These are phyloP conservation scores for Pteruthius melanotis DNA, from an alignment of 2,113 vertebrate genomes.

Conservation along the genomic window DNA sequence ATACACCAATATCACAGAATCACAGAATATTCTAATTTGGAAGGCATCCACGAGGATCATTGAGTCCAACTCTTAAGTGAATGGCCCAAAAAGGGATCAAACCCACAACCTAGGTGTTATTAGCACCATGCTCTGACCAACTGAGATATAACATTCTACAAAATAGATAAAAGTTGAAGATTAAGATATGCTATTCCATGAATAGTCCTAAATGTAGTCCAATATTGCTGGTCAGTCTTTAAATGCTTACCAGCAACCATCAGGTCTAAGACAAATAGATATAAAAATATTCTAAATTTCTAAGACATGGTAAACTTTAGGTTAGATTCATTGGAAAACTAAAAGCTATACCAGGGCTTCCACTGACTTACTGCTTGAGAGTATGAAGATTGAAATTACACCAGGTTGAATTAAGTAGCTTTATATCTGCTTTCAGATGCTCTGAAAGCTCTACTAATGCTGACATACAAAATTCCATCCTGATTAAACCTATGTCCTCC, in stretches of 20 bases:
- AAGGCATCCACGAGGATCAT: neutral
- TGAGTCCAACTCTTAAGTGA: neutral
- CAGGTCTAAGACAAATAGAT: neutral
- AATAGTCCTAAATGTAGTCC: neutral
- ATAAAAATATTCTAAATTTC: neutral
- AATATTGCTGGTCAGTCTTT: neutral
- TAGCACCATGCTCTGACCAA: neutral
- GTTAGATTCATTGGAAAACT: neutral
- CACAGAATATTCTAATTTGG: neutral
- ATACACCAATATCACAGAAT: neutral
- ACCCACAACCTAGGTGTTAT: neutral
- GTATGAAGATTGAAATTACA: neutral
- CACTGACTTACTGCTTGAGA: neutral
- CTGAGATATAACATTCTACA: neutral
- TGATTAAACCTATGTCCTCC: neutral
- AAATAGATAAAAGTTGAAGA: neutral
- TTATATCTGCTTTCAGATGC: neutral
- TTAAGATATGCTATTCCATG: neutral
- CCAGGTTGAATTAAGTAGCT: constrained; percentile 29
- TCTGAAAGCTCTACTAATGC: constrained; percentile 34
- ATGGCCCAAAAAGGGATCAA: neutral
- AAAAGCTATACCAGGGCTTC: neutral
- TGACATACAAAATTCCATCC: neutral
- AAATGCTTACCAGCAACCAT: neutral
- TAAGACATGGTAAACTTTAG: neutral